Conservation (phyloP, 1,140 invertebrate genomes). For the Drosophila elegans region DNA sequence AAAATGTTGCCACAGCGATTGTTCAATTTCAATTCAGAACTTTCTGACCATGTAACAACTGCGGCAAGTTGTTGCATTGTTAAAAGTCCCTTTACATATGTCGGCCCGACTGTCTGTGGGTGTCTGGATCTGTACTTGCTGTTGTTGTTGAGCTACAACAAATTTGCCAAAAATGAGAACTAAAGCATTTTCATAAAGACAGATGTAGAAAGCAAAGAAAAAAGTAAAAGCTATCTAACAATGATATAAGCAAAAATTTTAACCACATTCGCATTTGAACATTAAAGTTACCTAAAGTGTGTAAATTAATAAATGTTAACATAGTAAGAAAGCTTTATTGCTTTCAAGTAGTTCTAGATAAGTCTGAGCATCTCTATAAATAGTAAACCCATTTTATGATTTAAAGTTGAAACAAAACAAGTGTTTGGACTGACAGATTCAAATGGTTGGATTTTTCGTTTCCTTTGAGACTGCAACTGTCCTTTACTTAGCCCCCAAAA, state of each 20-base stretch:
- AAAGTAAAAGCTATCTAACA: too few relatives aligned
- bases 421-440: conserved; percentile 3
- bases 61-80: conserved; percentile 75
- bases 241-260: too few relatives aligned
- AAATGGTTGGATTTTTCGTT: conserved; percentile 14
- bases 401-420: not conserved
- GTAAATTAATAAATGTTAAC: too few relatives aligned
- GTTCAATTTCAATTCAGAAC: conserved; percentile 76
- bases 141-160: conserved; percentile 1
- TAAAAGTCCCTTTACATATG: conserved; percentile 57
- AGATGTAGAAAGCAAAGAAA: not conserved
- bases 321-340: too few relatives aligned
- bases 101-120: conserved; percentile 27
- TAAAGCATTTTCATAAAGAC: not conserved
- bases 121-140: not conserved
- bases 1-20: conserved; percentile 38
- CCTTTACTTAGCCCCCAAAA: not conserved
- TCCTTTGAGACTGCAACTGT: conserved; percentile 1
- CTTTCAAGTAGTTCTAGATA: too few relatives aligned
- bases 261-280: too few relatives aligned
- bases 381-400: too few relatives aligned
- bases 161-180: conserved; percentile 20
- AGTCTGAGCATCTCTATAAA: too few relatives aligned
- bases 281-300: too few relatives aligned
- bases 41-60: conserved; percentile 69